Evolutionary conservation across 2,888 invertebrate species (phyloP).

Genomic region (Ophioninae sp.): DNA sequence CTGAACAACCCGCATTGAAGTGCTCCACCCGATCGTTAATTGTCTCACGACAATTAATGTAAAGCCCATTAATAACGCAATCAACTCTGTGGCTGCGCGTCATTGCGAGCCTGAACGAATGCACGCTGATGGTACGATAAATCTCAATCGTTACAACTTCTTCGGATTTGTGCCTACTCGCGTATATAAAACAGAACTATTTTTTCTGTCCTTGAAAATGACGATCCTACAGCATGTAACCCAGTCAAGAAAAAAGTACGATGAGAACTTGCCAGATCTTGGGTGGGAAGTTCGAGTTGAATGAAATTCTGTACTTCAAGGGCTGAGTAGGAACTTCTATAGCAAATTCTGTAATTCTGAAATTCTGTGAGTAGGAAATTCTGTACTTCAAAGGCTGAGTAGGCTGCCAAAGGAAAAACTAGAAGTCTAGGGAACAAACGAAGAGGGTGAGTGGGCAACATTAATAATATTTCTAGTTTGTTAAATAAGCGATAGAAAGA

Average conservation of each 20-base stretch:
- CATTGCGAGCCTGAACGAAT: not conserved
- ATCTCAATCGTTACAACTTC: constrained; percentile 28
- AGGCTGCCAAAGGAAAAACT: not conserved
- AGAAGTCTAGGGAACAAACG: no score
- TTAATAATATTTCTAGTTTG: no score
- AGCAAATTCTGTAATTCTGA: no score
- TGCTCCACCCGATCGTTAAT: not conserved
- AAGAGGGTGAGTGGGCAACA: no score
- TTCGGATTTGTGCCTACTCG: not conserved
- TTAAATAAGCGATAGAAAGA: no score
- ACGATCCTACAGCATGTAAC: constrained; percentile 21
- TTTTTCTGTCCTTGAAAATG: not conserved
- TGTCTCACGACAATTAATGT: constrained; percentile 51
- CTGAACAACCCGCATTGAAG: constrained; percentile 39
- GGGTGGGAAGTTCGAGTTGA: not conserved
- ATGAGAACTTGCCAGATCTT: not conserved
- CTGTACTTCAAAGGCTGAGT: not conserved
- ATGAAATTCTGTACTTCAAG: not conserved
- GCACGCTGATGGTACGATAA: constrained; percentile 16
- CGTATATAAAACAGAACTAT: not conserved
- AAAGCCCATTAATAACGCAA: constrained; percentile 57
- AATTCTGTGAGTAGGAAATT: no score
- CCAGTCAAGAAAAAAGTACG: constrained; percentile 17
- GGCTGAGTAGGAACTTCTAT: not conserved
- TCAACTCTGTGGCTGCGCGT: constrained; percentile 14